Conservation (phyloP, 2,797 vertebrate species). For the Delichon dasypus region DNA sequence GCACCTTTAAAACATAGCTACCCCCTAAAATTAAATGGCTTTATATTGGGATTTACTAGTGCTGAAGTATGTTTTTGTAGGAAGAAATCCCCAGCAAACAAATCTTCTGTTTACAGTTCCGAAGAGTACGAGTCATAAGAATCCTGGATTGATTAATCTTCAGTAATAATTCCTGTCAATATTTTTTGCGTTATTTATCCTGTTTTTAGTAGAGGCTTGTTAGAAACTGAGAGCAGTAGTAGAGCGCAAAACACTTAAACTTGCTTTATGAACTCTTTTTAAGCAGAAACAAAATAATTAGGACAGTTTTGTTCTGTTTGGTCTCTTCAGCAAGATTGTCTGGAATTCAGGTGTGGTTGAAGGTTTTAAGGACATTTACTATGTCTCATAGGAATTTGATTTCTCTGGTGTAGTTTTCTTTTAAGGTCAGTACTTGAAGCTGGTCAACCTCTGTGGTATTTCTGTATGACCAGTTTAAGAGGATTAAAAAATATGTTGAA, state of each 20-base stretch:
- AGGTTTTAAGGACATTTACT: neutral
- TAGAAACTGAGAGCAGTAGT: neutral
- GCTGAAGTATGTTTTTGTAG: neutral
- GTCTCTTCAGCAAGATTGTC: neutral
- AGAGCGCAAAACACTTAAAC: neutral
- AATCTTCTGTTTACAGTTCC: neutral
- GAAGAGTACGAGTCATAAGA: neutral
- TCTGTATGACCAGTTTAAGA: neutral
- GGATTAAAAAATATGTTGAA: neutral
- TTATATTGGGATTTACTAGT: neutral
- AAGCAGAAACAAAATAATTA: neutral
- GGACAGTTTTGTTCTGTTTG: neutral
- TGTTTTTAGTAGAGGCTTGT: neutral
- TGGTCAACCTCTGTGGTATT: neutral
- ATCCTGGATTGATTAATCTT: neutral
- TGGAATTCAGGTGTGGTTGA: neutral
- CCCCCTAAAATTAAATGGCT: neutral
- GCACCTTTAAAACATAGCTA: neutral
- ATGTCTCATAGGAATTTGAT: neutral
- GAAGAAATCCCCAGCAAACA: neutral
- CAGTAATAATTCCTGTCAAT: neutral
- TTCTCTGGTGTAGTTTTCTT: neutral
- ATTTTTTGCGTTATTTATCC: neutral
- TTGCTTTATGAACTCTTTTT: too few species aligned
- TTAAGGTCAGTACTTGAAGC: neutral